Conservation (phyloP, 2,797 vertebrate genomes). For the Tiaroga cobitis region DNA sequence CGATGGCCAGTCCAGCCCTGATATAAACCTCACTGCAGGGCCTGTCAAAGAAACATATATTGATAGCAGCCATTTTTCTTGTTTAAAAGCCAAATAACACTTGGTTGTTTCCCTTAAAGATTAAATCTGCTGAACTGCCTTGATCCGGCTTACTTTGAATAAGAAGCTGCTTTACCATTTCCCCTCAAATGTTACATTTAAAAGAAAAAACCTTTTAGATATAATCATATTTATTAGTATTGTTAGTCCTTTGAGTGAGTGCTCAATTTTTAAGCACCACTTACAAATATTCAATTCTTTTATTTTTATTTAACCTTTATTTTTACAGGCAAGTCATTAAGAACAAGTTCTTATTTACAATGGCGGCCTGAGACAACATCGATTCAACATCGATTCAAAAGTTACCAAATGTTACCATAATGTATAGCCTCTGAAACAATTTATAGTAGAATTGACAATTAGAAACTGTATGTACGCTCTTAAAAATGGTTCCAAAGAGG, state of each 20-base stretch:
- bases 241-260: neutral
- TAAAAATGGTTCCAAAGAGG: too few species aligned
- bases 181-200: neutral
- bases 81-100: constrained; percentile 32
- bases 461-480: neutral
- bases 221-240: neutral
- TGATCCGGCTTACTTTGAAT: neutral
- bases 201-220: neutral
- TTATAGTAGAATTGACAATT: neutral
- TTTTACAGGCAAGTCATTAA: too few species aligned
- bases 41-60: constrained; percentile 36
- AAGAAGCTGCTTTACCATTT: neutral
- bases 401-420: neutral
- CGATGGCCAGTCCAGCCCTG: too few species aligned
- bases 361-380: too few species aligned
- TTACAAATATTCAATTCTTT: neutral
- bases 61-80: constrained; percentile 38
- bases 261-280: neutral
- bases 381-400: neutral
- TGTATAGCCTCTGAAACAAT: neutral
- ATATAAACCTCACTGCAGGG: constrained; percentile 18
- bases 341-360: too few species aligned
- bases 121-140: constrained; percentile 21
- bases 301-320: too few species aligned
- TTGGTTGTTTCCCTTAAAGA: constrained; percentile 16